phyloP scores from a whole-genome alignment of 1,140 invertebrate species.

The Trichonephila clavipes region DNA sequence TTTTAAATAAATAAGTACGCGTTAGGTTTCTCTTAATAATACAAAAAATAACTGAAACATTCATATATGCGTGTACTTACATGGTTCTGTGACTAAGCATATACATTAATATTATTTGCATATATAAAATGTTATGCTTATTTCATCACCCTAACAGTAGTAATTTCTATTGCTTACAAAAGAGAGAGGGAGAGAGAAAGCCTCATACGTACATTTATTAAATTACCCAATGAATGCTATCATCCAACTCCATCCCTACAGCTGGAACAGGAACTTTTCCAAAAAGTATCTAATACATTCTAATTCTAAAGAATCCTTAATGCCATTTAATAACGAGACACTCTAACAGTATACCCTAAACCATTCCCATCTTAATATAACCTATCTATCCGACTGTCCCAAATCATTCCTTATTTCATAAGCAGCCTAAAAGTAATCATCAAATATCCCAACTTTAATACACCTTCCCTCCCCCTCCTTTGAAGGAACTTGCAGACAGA shows the following conservation, averaged over 20 bases:
- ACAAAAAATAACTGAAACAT: too few species aligned
- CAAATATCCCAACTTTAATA: background rate
- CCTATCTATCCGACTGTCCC: background rate
- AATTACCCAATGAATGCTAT: background rate
- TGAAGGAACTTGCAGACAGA: background rate
- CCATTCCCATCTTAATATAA: constrained; percentile 7
- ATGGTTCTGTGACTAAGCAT: too few species aligned
- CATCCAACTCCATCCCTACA: background rate
- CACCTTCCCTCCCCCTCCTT: background rate
- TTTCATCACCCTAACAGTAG: too few species aligned
- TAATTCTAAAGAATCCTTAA: background rate
- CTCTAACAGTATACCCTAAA: background rate
- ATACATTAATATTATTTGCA: too few species aligned
- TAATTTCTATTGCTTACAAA: background rate
- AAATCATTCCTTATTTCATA: background rate
- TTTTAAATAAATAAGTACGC: too few species aligned
- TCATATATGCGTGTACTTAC: too few species aligned
- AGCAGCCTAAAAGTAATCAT: constrained; percentile 5
- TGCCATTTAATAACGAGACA: background rate
- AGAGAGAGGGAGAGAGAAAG: too few species aligned
- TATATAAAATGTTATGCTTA: too few species aligned
- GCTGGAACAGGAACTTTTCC: background rate
- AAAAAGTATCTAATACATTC: background rate
- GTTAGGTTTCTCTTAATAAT: too few species aligned
- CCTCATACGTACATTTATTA: background rate